Evolutionary conservation across 2,888 invertebrate genomes (phyloP).

Genomic region (Eristalinus aeneus): DNA sequence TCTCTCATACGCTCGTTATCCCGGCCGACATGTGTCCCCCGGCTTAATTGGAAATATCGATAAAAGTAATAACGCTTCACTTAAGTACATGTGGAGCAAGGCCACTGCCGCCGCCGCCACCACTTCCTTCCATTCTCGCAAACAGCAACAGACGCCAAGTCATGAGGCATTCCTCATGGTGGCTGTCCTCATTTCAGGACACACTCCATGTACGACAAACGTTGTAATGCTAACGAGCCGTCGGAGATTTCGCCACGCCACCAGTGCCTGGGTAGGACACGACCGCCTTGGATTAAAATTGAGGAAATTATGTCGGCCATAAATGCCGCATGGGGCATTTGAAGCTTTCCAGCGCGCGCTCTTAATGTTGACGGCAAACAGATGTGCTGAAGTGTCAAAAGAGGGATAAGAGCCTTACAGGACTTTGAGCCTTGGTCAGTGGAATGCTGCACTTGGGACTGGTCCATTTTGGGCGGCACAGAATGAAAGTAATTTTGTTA

Average conservation of each 20-base stretch:
- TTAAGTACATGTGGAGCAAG: constrained; percentile 70
- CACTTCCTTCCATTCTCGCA: too few species aligned
- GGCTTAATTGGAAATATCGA: constrained; percentile 70
- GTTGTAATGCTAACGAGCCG: constrained; percentile 58
- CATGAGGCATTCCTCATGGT: constrained; percentile 50
- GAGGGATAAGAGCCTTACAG: constrained; percentile 54
- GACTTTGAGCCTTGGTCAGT: constrained; percentile 46
- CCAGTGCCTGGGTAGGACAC: constrained; percentile 23
- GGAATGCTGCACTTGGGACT: constrained; percentile 50
- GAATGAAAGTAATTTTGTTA: constrained; percentile 21
- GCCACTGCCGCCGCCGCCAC: constrained; percentile 25
- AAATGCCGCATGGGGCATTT: constrained; percentile 62
- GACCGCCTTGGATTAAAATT: constrained; percentile 56
- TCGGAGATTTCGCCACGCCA: constrained; percentile 22
- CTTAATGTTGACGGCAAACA: constrained; percentile 43
- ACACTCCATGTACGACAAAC: constrained; percentile 4
- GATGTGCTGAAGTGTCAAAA: constrained; percentile 67
- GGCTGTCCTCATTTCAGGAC: constrained; percentile 50
- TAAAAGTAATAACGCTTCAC: constrained; percentile 67
- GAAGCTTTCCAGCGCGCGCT: constrained; percentile 19
- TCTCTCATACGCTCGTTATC: constrained; percentile 23
- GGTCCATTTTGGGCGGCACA: neutral
- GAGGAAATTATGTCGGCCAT: constrained; percentile 65
- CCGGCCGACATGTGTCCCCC: constrained; percentile 62
- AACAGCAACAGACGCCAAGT: constrained; percentile 53